Base-by-base conservation (phyloP, 1,140 invertebrate genomes). In the Rhagoletis pomonella region DNA sequence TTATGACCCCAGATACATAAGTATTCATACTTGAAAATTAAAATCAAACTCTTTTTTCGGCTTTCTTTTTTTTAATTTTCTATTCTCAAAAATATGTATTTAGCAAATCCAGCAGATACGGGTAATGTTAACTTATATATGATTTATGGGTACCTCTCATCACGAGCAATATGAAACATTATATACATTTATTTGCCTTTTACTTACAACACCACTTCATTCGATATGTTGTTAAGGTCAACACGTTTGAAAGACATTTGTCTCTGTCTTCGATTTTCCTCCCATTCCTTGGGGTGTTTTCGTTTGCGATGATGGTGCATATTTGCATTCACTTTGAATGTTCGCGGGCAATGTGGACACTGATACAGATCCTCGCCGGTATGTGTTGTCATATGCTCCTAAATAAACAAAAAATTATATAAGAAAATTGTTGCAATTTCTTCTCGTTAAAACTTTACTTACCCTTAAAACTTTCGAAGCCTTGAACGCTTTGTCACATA, bases 291-390 rank as follows among this genome's bases (percentile, higher is more conserved):
- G 3, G 89, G 90, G 85, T 91, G 90, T 64, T 89, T 88, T 55
- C 89, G 89, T n/a, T 90, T 90, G 1, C 89, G 89, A 64, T 91
- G 90, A 86, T 89, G 88, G 86, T 91, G 90, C 90, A 91, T 90
- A 87, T 91, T 91, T 0, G 90, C 88, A 39, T 87, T 89, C 59
- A 88, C 89, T 69, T 90, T 90, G 67, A 91, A 91, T 4, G 90
- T 91, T 42, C 89, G 87, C 5, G 90, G 88, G 62, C 90, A 91
- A 88, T 90, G 90, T 7, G 90, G 89, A 88, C 90, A 91, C 50
- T 87, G 84, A 67, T 91, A 91, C n/a, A 91, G 73, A 86, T 89
- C 88, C 64, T 89, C 87, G 39, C 90, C 90, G 2, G 89, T 90
- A 69, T 91, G 90, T 0, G 89, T 90, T 17, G 90, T 89, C 47